phyloP scores from a whole-genome alignment of 2,888 invertebrate genomes.

The Dioctria rufipes region DNA sequence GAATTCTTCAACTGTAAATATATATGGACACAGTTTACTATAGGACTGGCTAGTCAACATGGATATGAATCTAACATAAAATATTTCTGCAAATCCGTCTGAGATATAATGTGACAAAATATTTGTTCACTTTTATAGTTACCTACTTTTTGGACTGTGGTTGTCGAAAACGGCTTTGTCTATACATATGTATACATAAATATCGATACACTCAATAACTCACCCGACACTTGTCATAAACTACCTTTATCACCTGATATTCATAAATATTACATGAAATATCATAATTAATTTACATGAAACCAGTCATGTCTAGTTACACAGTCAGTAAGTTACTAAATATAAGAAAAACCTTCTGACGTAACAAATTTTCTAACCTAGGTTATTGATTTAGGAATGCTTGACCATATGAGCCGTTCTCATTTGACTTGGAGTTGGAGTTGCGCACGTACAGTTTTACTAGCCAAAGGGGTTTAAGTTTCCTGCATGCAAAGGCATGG shows the following conservation, averaged over 20 bases:
- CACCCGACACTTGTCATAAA: slow-evolving; percentile 53
- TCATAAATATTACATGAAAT: slow-evolving; percentile 8
- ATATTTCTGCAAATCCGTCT: neutral
- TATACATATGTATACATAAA: neutral
- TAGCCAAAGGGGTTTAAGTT: slow-evolving; percentile 29
- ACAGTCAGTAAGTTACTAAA: slow-evolving; percentile 32
- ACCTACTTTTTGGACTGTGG: neutral
- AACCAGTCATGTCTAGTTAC: slow-evolving; percentile 40
- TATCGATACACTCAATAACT: slow-evolving; percentile 33
- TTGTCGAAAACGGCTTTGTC: too few relatives aligned
- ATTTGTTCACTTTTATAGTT: neutral
- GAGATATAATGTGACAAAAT: neutral
- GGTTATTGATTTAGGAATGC: neutral
- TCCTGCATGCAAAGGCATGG: slow-evolving; percentile 28
- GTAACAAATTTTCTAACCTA: slow-evolving; percentile 35
- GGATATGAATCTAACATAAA: too few relatives aligned
- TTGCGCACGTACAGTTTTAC: slow-evolving; percentile 3
- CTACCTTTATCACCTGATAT: slow-evolving; percentile 50
- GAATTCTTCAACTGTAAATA: too few relatives aligned
- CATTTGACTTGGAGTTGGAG: neutral
- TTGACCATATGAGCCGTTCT: neutral
- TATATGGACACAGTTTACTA: too few relatives aligned
- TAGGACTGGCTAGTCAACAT: too few relatives aligned
- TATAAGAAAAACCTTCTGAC: slow-evolving; percentile 35
- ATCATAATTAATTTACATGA: slow-evolving; percentile 55